phyloP scores from a whole-genome alignment of 1,140 invertebrate species.

The Pygmarrhopalites habei region DNA sequence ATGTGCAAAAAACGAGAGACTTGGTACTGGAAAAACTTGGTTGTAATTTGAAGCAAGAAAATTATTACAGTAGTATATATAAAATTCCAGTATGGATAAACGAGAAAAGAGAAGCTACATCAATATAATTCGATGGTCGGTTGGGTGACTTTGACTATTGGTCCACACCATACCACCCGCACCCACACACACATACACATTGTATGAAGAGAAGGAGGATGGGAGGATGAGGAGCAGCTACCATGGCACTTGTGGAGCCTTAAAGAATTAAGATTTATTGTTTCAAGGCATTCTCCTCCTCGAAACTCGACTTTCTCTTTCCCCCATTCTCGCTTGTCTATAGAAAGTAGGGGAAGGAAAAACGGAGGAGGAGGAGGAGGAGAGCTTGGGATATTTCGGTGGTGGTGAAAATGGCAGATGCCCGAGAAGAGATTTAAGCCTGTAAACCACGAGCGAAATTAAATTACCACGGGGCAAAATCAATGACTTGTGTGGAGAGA shows the following conservation, averaged over 20 bases:
- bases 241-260: conserved; percentile 29
- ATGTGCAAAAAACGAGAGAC: not conserved
- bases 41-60: conserved; percentile 7
- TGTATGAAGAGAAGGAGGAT: too few species aligned
- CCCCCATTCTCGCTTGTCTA: not conserved
- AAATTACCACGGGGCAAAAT: conserved; percentile 17
- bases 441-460: conserved; percentile 15
- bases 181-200: too few species aligned
- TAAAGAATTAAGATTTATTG: conserved; percentile 34
- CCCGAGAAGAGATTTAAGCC: conserved; percentile 16
- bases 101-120: too few species aligned
- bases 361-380: not conserved
- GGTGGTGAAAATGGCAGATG: conserved; percentile 12
- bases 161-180: too few species aligned
- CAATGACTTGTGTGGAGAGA: conserved; percentile 9
- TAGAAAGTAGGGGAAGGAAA: not conserved
- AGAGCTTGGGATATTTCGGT: not conserved
- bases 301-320: not conserved
- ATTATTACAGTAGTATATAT: not conserved
- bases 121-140: too few species aligned
- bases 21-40: conserved; percentile 12
- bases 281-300: conserved; percentile 17
- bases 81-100: not conserved
- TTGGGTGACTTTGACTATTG: too few species aligned
- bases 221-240: conserved; percentile 10